phyloP scores from a whole-genome alignment of 2,888 invertebrate genomes.

The Cephus runcator region DNA sequence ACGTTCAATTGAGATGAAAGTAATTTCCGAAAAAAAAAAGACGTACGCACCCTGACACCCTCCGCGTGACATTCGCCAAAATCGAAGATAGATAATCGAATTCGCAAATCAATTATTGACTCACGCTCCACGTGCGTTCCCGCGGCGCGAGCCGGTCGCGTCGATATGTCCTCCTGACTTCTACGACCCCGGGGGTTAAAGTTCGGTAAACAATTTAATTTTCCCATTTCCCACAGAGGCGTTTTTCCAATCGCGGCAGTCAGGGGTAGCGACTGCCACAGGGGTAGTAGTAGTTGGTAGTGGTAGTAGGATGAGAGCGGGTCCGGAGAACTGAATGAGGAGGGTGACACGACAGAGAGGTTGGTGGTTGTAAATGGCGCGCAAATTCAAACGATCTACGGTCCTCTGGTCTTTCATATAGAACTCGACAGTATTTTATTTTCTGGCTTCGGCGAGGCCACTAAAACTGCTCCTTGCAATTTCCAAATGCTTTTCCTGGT shows the following conservation, averaged over 20 bases:
- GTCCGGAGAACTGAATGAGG: neutral
- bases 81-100: constrained; percentile 14
- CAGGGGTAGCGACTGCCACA: neutral
- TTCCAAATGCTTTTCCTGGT: constrained; percentile 8
- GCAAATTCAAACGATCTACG: neutral
- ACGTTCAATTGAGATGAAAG: neutral
- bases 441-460: neutral
- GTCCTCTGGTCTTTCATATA: neutral
- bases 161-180: constrained; percentile 14
- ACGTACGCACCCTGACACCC: neutral
- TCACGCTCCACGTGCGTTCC: constrained; percentile 14
- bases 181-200: constrained; percentile 29
- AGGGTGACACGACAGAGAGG: neutral
- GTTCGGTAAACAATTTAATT: constrained; percentile 41
- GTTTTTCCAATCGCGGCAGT: constrained; percentile 17
- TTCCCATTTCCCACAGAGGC: constrained; percentile 31
- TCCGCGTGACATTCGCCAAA: neutral
- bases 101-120: constrained; percentile 17
- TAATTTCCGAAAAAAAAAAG: neutral
- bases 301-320: neutral
- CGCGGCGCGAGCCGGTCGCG: constrained; percentile 6
- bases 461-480: constrained; percentile 7
- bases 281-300: neutral
- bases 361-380: neutral
- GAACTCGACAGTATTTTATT: neutral